Base-by-base conservation (phyloP, 2,797 vertebrate genomes). In the Notamacropus eugenii region DNA sequence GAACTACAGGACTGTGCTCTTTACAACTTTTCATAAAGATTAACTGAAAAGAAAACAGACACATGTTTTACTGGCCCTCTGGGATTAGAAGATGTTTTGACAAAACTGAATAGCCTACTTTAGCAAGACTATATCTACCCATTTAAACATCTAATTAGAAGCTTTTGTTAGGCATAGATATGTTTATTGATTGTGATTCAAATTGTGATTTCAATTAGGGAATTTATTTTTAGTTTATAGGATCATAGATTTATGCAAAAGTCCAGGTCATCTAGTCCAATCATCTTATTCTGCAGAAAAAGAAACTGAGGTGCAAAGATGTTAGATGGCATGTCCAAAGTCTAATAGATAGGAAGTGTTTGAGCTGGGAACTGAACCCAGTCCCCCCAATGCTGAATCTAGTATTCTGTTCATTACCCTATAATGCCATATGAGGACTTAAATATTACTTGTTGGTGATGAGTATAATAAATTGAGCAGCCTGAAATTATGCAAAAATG, bases 21-120 rank as follows among this genome's bases (percentile, higher is more conserved):
- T 95, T 97, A 67, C 74, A 94, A 97, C 95, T 98, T 93, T 97
- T 94, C 92, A 95, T 96, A 97, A 97, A 95, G 90, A 97, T 97
- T 96, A 96, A 95, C n/a, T 55, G 94, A 58, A 97, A 97, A 95
- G 59, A 96, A 98, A 98, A 93, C 29, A 98, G 97, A 95, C 82
- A 28, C 55, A 92, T 95, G 55, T 96, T 93, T 95, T 97, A 94
- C 52, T 95, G 58, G 55, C 95, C 90, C 95, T 67, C n/a, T 92
- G 95, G 54, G 74, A 95, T 93, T 97, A 57, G 74, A 93, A 94
- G 92, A 95, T 94, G 91, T 13, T 97, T 92, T 93, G 55, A 94
- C 55, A 94, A 59, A 93, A 90, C 40, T 55, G 90, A 93, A 82
- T 52, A 59, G 57, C 93, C 52, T 95, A 57, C 94, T 93, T 97